These are phyloP conservation scores for Drosophila melanica DNA, from an alignment of 1,140 invertebrate species.

Conservation along the genomic window DNA sequence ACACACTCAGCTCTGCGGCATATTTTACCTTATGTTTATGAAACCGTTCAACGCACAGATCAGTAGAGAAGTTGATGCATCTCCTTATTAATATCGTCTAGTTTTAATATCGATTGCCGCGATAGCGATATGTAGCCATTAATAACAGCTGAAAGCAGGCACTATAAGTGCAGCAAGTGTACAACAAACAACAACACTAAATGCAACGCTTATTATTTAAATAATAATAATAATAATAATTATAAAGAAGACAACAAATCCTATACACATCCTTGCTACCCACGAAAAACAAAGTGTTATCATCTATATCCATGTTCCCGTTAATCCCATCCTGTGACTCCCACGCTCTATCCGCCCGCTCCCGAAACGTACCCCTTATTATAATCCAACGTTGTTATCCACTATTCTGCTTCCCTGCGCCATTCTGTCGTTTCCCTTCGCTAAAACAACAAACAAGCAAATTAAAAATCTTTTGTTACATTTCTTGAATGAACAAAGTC, in stretches of 20 bases:
- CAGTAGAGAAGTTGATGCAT: conserved; percentile 66
- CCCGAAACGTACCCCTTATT: conserved; percentile 4
- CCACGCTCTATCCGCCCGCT: conserved; percentile 49
- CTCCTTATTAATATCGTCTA: conserved; percentile 23
- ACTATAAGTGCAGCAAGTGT: conserved; percentile 35
- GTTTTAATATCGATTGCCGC: conserved; percentile 60
- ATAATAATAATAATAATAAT: conserved; percentile 46
- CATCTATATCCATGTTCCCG: conserved; percentile 50
- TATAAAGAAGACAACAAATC: conserved; percentile 68
- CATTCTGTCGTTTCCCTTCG: conserved; percentile 73
- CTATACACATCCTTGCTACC: conserved; percentile 68
- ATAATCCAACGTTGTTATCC: conserved; percentile 44
- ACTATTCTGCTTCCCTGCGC: conserved; percentile 46
- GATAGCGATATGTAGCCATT: conserved; percentile 80
- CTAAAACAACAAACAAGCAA: conserved; percentile 43
- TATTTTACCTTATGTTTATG: conserved; percentile 42
- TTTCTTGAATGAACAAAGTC: conserved; percentile 79
- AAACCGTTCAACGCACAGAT: conserved; percentile 69
- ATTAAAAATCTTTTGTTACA: conserved; percentile 40
- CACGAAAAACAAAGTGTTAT: conserved; percentile 40
- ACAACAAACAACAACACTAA: conserved; percentile 53
- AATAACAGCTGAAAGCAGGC: conserved; percentile 26
- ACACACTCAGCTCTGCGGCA: conserved; percentile 55
- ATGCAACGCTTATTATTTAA: conserved; percentile 30
- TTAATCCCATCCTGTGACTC: conserved; percentile 56